Evolutionary conservation across 2,888 invertebrate species (phyloP), one percentile per base, ranked within the genome.

Genomic region (Rhingia rostrata): DNA sequence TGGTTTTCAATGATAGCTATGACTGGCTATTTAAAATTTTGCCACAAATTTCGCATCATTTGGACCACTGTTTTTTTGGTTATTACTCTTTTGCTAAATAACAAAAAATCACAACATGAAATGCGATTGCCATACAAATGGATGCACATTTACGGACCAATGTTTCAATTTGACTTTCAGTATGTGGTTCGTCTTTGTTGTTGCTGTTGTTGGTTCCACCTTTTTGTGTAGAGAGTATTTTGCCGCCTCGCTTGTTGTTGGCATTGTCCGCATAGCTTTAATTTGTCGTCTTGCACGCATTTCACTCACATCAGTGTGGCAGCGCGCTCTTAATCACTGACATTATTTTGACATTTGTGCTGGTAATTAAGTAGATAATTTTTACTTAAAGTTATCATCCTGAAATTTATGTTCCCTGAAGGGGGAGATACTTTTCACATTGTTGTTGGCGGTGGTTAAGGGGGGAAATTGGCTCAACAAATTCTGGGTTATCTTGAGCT

Each of bases 331-430:
- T 84, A 84, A 84, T 84, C 80, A 85, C 84, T 85, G 84, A 80
- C 84, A 85, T 74, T 84, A 84, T 80, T 84, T 85, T 85, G 84
- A 81, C 80, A 75, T 85, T 75, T 85, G 60, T 67, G 75, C 45
- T 75, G 81, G 84, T 85, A 85, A 85, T 85, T 85, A 85, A 85
- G 84, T 85, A 85, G 84, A 85, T 85, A 72, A 85, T 67, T 78
- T 78, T 63, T 70, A 70, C 79, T 84, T 79, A 74, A 79, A 79
- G 69, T 60, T 84, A 84, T 84, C 79, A 79, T 64, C 58, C 45
- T 30, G 45, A 79, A 72, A 78, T 79, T 73, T 64, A 73, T 73
- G 78, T 73, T 69, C 63, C 45, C 22, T 22, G 22, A 4, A 49
- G 53, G 47, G 10, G 45, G 4, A 67, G 77, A 74, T 79, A 70